Percentiles rank a stretch among this genome's conserved stretches.
Conservation (phyloP, 2,888 invertebrate genomes). For the Cryptus viduatorius region DNA sequence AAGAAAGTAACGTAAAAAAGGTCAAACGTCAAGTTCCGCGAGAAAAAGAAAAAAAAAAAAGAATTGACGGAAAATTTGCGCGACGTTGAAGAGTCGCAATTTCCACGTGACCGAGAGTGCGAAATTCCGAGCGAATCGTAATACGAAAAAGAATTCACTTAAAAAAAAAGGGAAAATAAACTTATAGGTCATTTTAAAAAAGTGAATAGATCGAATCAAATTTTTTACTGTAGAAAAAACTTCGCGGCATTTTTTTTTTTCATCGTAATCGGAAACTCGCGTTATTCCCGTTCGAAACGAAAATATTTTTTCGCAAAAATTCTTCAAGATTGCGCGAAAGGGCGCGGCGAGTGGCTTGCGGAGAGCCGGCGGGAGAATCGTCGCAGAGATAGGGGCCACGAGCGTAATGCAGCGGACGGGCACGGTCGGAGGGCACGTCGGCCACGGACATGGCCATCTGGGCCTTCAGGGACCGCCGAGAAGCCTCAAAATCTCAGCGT, state of each 20-base stretch:
- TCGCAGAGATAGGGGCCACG: conserved; percentile 80
- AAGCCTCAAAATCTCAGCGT: conserved; percentile 83
- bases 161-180: not conserved
- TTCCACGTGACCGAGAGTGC: too few species aligned
- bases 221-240: not conserved
- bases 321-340: conserved; percentile 82
- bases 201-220: not conserved
- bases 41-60: too few species aligned
- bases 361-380: conserved; percentile 75
- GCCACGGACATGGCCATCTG: conserved; percentile 82
- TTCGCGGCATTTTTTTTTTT: not conserved
- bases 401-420: conserved; percentile 81
- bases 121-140: too few species aligned
- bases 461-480: conserved; percentile 83
- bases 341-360: conserved; percentile 76
- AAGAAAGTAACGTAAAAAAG: not conserved
- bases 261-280: not conserved
- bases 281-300: not conserved
- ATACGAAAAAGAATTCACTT: too few species aligned
- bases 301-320: conserved; percentile 49
- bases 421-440: conserved; percentile 79
- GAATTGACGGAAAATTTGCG: too few species aligned
- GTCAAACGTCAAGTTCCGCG: not conserved
- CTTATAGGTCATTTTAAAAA: not conserved
- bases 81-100: too few species aligned